These are phyloP conservation scores for Sthenelais limicola DNA, from an alignment of 2,888 invertebrate species.

Conservation along the genomic window DNA sequence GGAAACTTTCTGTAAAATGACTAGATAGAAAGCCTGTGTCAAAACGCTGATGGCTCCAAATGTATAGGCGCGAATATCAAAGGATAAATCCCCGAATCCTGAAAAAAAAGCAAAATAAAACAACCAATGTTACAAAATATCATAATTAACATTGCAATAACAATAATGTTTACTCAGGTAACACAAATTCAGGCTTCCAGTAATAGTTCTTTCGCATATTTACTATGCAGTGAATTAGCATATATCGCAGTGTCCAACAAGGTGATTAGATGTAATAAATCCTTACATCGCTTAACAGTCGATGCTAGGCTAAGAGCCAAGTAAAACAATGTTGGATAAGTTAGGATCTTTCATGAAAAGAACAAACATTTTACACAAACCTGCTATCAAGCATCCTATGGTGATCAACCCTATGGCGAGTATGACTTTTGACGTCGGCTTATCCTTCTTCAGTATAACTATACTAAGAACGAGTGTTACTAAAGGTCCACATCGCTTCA, in stretches of 20 bases:
- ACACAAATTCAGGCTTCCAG: no score
- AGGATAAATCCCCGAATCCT: slow-evolving; percentile 73
- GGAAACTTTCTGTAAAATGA: slow-evolving; percentile 70
- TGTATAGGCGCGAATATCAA: slow-evolving; percentile 68
- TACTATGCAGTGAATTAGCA: no score
- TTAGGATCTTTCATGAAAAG: no score
- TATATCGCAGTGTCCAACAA: no score
- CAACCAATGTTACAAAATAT: neutral
- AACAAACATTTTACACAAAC: no score
- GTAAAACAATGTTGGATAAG: no score
- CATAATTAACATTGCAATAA: no score
- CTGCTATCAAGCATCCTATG: slow-evolving; percentile 72
- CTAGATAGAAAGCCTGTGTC: slow-evolving; percentile 72
- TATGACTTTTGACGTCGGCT: slow-evolving; percentile 64
- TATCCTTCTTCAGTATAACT: slow-evolving; percentile 68
- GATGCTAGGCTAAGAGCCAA: no score
- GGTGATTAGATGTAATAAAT: no score
- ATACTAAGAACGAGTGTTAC: slow-evolving; percentile 71
- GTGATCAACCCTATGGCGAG: slow-evolving; percentile 70
- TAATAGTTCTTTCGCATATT: no score
- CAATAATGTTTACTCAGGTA: no score
- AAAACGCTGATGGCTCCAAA: slow-evolving; percentile 71
- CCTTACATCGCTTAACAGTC: no score
- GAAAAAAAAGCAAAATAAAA: slow-evolving; percentile 50
- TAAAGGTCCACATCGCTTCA: slow-evolving; percentile 74